These are phyloP conservation scores for Ochlodes sylvanus DNA, from an alignment of 2,888 invertebrate genomes.

Conservation along the genomic window DNA sequence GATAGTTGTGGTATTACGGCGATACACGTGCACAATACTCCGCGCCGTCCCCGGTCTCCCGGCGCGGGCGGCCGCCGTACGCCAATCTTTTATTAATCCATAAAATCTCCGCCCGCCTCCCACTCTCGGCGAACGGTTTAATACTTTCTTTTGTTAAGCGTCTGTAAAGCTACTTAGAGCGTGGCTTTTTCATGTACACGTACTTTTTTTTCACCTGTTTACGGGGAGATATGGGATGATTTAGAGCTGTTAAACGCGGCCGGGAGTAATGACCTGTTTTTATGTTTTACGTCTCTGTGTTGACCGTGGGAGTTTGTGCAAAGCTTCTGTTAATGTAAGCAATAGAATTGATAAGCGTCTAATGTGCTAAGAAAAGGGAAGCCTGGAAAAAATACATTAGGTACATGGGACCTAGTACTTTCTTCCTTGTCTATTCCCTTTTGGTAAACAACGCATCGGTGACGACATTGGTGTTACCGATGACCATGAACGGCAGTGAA, in stretches of 20 bases:
- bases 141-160: slow-evolving; percentile 27
- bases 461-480: too few relatives aligned
- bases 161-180: slow-evolving; percentile 15
- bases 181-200: slow-evolving; percentile 7
- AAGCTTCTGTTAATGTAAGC: not conserved
- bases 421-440: too few relatives aligned
- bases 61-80: slow-evolving; percentile 2
- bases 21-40: not conserved
- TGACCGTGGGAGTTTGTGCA: not conserved
- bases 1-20: not conserved
- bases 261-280: not conserved
- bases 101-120: slow-evolving; percentile 51
- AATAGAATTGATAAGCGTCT: too few relatives aligned
- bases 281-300: not conserved
- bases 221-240: not conserved
- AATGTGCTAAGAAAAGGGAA: too few relatives aligned
- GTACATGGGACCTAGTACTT: too few relatives aligned
- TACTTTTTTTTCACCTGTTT: slow-evolving; percentile 10
- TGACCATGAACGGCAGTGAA: too few relatives aligned
- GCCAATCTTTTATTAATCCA: slow-evolving; percentile 66
- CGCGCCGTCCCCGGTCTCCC: slow-evolving; percentile 40
- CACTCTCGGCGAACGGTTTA: slow-evolving; percentile 13
- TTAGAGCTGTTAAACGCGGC: not conserved
- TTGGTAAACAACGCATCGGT: too few relatives aligned
- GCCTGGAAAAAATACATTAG: too few relatives aligned